Base-by-base conservation (phyloP, 2,113 vertebrate genomes). In the Pituophis catenifer region DNA sequence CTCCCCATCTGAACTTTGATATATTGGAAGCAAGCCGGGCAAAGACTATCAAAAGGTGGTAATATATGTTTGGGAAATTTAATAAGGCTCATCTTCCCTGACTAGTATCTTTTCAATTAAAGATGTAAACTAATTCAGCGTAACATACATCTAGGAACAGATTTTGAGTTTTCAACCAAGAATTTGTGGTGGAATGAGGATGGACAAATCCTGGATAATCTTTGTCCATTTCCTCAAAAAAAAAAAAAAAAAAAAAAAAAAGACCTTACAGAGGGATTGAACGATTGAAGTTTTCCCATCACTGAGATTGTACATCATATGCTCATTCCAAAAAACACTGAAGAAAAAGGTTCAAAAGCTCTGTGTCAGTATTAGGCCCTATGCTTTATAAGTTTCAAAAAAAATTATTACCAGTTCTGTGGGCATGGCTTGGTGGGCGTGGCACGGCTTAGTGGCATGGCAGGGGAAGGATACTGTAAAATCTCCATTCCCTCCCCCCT, bases 231-330 rank as follows among this genome's bases (percentile, higher is more conserved):
- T 15, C 7, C 75, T 38, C 33, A 17, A 0, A 1, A 38, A 38
- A 38, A 0, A 1, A 0, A 1, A 38, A 38, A 38, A 0, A 1
- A 15, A 44, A 44, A 44, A 55, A 5, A 15, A 81, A 81, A 81
- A 44, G 70, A 38, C 38, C 15, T 81, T 19, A 81, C 70, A 81
- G 75, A 19, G 15, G 17, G 17, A 81, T 81, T 81, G 75, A 44
- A 33, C 21, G 17, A 81, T 81, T 9, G 17, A 38, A 44, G 1
- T 81, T 81, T 44, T 9, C 33, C 33, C 33, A 4, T 44, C 75
- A 21, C 2, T 81, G 33, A 44, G 33, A 81, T 81, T 19, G 15
- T 19, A 81, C 6, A 0, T 19, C 3, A 1, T 44, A 21, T 44
- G 17, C 33, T 44, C 15, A 81, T 81, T 81, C 17, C 33, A 81